Evolutionary conservation across 2,113 vertebrate genomes (phyloP), one percentile per base, ranked within the genome.

Genomic region (Heteronetta atricapilla): DNA sequence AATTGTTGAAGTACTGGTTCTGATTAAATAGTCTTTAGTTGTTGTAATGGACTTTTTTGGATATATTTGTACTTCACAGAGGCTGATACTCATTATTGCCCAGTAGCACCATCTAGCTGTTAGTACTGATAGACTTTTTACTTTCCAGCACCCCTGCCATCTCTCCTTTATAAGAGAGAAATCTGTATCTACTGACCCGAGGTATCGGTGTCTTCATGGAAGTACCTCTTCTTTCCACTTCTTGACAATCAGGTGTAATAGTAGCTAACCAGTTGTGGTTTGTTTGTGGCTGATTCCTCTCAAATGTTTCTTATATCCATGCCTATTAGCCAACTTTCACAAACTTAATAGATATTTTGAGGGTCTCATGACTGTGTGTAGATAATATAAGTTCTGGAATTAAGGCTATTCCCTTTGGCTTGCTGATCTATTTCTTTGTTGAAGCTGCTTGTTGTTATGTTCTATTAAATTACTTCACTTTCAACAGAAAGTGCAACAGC

Each of bases 81-180:
- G 58, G 44, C 25, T 28, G 56, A n/a, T 87, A 7, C 29, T 86
- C 48, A 8, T 93, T 53, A 14, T 78, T 91, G 86, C 78, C 28
- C 36, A 74, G 89, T 55, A 94, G 94, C 94, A 96, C 97, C 97
- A 97, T 95, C 98, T 98, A 90, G 97, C 93, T 96, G 95, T 84
- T 84, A 31, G 31, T 13, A 77, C 21, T 58, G 87, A 82, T 75
- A 89, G 86, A 29, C 38, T 82, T 75, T 3, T 75, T 3, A 56
- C 31, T 40, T 3, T 48, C 46, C 46, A 48, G 11, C 46, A 48
- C 14, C 3, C 14, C 42, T 25, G 23, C 12, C 55, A 38, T 8
- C 3, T 52, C 21, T 88, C 12, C 31, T 52, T 42, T 46, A 21
- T 38, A 68, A 25, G 44, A 90, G 44, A 12, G 63, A 44, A 22